phyloP scores from a whole-genome alignment of 2,113 vertebrate genomes.

The Anoura caudifer region DNA sequence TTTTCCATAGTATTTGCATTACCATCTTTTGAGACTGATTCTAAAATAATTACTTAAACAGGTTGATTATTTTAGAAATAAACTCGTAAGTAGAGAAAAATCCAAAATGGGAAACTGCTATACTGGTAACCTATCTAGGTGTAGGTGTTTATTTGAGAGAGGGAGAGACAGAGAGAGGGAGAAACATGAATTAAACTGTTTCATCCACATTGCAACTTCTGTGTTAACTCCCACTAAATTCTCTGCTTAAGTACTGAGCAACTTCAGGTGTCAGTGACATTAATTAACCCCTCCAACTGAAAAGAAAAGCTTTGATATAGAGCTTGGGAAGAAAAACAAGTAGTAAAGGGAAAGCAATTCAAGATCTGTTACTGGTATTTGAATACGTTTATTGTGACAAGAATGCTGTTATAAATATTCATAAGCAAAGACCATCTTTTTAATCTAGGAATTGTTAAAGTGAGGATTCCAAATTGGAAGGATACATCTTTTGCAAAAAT shows the following conservation, averaged over 20 bases:
- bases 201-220: conserved; percentile 2
- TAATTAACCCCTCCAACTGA: conserved; percentile 32
- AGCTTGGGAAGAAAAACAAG: conserved; percentile 27
- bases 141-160: background rate
- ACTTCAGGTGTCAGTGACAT: background rate
- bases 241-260: conserved; percentile 12
- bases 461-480: conserved; percentile 56
- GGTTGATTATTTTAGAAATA: conserved; percentile 28
- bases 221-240: conserved; percentile 9
- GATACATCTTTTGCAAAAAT: conserved; percentile 56
- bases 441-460: conserved; percentile 48
- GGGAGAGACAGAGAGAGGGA: background rate
- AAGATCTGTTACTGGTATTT: conserved; percentile 61
- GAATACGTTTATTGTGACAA: conserved; percentile 75
- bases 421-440: conserved; percentile 72
- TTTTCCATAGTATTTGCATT: background rate
- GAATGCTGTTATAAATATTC: conserved; percentile 72
- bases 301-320: conserved; percentile 1
- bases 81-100: background rate
- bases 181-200: background rate
- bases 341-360: conserved; percentile 72
- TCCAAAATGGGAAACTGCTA: background rate
- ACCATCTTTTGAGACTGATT: conserved; percentile 23
- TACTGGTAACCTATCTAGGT: background rate
- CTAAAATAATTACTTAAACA: conserved; percentile 35